These are phyloP conservation scores for Podarcis raffonei DNA, from an alignment of 2,113 vertebrate genomes.

Conservation along the genomic window DNA sequence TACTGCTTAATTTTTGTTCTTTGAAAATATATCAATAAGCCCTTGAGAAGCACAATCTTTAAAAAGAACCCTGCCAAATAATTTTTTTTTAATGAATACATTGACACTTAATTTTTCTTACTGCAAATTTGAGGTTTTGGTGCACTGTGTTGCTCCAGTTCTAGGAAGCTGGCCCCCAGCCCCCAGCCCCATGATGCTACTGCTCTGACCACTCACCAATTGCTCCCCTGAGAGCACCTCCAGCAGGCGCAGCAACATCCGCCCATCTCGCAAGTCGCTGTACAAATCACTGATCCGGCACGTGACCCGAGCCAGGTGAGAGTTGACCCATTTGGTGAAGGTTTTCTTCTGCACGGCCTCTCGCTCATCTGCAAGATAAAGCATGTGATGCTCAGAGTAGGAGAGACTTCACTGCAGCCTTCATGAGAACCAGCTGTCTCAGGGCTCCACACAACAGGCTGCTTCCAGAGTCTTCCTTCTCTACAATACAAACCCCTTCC, in stretches of 20 bases:
- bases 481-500: not conserved
- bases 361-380: conserved; percentile 83
- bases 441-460: not conserved
- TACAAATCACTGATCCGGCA: conserved; percentile 92
- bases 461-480: not conserved
- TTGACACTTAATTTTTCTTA: no score
- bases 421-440: not conserved
- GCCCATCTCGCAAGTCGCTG: conserved; percentile 90
- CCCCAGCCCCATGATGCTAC: not conserved
- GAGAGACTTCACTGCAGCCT: not conserved
- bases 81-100: no score
- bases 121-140: no score
- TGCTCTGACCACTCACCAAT: conserved; percentile 80
- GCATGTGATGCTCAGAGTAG: not conserved
- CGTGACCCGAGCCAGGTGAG: conserved; percentile 89
- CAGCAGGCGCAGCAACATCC: conserved; percentile 90
- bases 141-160: no score
- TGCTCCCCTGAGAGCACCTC: conserved; percentile 93
- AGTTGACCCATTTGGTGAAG: conserved; percentile 97
- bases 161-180: no score
- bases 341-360: conserved; percentile 96
- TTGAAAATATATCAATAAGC: not conserved
- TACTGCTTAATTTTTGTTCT: not conserved
- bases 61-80: not conserved
- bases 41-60: not conserved